Evolutionary conservation across 2,113 vertebrate genomes (phyloP).

Genomic region (Tenrec ecaudatus): DNA sequence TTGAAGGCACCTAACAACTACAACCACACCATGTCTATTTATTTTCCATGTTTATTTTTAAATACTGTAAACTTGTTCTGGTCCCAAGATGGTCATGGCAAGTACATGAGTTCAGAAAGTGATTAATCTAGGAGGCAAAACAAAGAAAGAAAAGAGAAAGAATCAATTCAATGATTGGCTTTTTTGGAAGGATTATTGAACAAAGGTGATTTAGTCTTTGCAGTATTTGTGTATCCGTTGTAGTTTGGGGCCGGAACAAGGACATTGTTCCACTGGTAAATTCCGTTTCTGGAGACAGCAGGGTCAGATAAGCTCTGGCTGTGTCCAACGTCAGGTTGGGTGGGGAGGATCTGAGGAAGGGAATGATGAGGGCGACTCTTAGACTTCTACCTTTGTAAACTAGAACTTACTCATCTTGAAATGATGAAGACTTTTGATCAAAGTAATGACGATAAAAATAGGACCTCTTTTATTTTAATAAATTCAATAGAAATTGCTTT

Average conservation of each 20-base stretch:
- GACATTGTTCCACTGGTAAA: neutral
- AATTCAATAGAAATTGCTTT: conserved; percentile 63
- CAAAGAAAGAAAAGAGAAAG: neutral
- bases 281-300: neutral
- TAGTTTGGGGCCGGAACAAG: neutral
- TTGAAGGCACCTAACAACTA: neutral
- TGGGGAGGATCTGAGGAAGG: neutral
- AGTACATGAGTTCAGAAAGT: neutral
- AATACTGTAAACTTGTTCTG: neutral
- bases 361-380: neutral
- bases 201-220: neutral
- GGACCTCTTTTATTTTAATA: conserved; percentile 67
- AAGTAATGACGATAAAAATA: conserved; percentile 47
- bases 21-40: too few relatives aligned
- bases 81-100: neutral
- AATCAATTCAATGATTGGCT: neutral
- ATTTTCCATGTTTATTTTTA: too few relatives aligned
- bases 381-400: conserved; percentile 40
- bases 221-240: neutral
- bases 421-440: conserved; percentile 64
- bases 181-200: neutral
- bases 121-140: neutral
- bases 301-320: neutral
- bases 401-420: conserved; percentile 54
- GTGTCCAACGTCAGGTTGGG: neutral